phyloP scores from a whole-genome alignment of 2,888 invertebrate genomes.

The Mythimna vitellina region DNA sequence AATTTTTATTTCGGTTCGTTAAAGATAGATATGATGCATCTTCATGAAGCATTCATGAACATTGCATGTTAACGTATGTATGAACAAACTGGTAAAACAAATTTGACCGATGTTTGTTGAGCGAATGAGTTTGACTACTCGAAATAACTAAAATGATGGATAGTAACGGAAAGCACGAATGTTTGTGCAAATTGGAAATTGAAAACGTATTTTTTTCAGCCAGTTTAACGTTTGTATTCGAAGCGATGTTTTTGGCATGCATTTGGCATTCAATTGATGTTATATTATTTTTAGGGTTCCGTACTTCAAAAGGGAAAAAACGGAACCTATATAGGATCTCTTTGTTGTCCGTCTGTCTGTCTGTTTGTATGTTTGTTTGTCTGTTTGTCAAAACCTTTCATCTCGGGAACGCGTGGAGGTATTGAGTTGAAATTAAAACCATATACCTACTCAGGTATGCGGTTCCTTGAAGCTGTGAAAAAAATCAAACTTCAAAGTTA shows the following conservation, averaged over 20 bases:
- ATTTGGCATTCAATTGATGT: not conserved
- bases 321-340: no score
- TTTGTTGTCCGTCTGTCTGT: no score
- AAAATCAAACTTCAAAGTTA: no score
- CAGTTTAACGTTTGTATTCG: not conserved
- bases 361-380: no score
- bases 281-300: not conserved
- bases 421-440: no score
- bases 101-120: slow-evolving; percentile 49
- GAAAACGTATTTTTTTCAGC: slow-evolving; percentile 15
- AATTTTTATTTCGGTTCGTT: slow-evolving; percentile 20
- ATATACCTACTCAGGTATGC: no score
- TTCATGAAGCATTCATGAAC: slow-evolving; percentile 49
- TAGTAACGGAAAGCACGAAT: slow-evolving; percentile 11
- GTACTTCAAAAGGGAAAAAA: no score
- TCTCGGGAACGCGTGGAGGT: no score
- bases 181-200: slow-evolving; percentile 24
- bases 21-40: slow-evolving; percentile 33
- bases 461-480: no score
- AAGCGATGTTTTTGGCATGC: not conserved
- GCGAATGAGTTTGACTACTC: slow-evolving; percentile 58
- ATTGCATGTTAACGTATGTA: slow-evolving; percentile 51
- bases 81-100: slow-evolving; percentile 38
- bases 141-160: slow-evolving; percentile 41
- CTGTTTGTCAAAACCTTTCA: no score